Conservation (phyloP, 2,888 invertebrate species). For the Herminia tarsipennalis region DNA sequence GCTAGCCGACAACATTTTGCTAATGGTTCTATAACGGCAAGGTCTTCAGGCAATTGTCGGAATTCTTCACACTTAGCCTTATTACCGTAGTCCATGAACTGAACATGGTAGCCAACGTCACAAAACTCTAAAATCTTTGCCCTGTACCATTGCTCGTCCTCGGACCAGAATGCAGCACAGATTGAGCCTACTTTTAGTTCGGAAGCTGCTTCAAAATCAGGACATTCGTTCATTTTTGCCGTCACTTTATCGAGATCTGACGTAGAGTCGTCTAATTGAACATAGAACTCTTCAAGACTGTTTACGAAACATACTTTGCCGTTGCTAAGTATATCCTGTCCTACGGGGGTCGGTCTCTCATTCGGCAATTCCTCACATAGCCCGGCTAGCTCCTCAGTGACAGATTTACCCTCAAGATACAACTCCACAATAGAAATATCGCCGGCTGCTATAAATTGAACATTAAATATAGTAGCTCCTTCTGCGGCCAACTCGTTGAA, state of each 20-base stretch:
- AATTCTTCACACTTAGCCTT: slow-evolving; percentile 87
- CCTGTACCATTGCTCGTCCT: slow-evolving; percentile 89
- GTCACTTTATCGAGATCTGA: slow-evolving; percentile 87
- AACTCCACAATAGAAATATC: slow-evolving; percentile 88
- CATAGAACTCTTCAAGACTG: slow-evolving; percentile 90
- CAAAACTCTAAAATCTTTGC: slow-evolving; percentile 86
- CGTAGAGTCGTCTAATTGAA: slow-evolving; percentile 87
- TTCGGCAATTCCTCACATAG: slow-evolving; percentile 76
- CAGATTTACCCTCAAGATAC: slow-evolving; percentile 86
- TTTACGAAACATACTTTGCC: slow-evolving; percentile 89
- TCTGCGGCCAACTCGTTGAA: slow-evolving; percentile 89
- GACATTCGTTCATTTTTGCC: slow-evolving; percentile 81
- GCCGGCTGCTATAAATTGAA: slow-evolving; percentile 88
- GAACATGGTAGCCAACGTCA: slow-evolving; percentile 84
- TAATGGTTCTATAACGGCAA: slow-evolving; percentile 84
- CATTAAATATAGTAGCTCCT: slow-evolving; percentile 89
- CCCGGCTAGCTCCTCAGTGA: slow-evolving; percentile 86
- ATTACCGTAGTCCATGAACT: slow-evolving; percentile 90
- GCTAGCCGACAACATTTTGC: slow-evolving; percentile 87
- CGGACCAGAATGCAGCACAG: slow-evolving; percentile 88
- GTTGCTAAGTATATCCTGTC: slow-evolving; percentile 75
- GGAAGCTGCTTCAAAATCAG: slow-evolving; percentile 78
- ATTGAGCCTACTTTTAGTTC: slow-evolving; percentile 86
- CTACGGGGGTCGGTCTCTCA: slow-evolving; percentile 73
- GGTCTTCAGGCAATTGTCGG: slow-evolving; percentile 86